phyloP scores from a whole-genome alignment of 2,888 invertebrate species.

The Patella caerulea region DNA sequence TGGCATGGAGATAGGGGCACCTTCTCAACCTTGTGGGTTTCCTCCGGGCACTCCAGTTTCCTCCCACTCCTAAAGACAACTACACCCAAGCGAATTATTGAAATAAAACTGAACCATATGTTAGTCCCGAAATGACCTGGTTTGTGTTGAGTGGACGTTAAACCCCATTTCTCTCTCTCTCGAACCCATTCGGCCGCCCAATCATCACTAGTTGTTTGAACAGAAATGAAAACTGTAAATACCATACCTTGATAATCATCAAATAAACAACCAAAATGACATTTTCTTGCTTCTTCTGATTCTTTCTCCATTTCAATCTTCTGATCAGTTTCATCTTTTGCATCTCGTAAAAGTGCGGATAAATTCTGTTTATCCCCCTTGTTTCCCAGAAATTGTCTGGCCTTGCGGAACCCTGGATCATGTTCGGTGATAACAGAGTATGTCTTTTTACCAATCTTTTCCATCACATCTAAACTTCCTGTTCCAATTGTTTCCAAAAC shows the following conservation, averaged over 20 bases:
- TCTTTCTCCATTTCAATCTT: slow-evolving; percentile 73
- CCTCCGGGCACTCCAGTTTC: too few relatives aligned
- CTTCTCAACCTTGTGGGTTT: too few relatives aligned
- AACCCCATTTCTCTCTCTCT: too few relatives aligned
- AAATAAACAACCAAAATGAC: slow-evolving; percentile 80
- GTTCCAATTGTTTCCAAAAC: slow-evolving; percentile 59
- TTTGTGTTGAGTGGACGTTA: too few relatives aligned
- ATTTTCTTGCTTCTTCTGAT: slow-evolving; percentile 76
- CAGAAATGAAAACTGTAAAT: neutral
- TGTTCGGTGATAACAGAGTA: slow-evolving; percentile 94
- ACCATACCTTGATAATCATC: slow-evolving; percentile 86
- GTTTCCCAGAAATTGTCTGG: slow-evolving; percentile 78
- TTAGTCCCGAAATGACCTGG: too few relatives aligned
- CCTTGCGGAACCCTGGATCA: slow-evolving; percentile 85
- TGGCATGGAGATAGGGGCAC: too few relatives aligned
- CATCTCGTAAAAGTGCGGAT: slow-evolving; percentile 78
- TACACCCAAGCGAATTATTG: too few relatives aligned
- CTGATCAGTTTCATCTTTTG: slow-evolving; percentile 77
- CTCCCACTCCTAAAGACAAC: too few relatives aligned
- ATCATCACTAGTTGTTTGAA: too few relatives aligned
- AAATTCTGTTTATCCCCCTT: slow-evolving; percentile 65
- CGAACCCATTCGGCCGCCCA: too few relatives aligned
- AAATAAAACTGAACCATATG: too few relatives aligned
- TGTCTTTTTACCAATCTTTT: slow-evolving; percentile 94
- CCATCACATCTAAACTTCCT: slow-evolving; percentile 81